phyloP scores from a whole-genome alignment of 2,888 invertebrate genomes.

The Phengaris arion region DNA sequence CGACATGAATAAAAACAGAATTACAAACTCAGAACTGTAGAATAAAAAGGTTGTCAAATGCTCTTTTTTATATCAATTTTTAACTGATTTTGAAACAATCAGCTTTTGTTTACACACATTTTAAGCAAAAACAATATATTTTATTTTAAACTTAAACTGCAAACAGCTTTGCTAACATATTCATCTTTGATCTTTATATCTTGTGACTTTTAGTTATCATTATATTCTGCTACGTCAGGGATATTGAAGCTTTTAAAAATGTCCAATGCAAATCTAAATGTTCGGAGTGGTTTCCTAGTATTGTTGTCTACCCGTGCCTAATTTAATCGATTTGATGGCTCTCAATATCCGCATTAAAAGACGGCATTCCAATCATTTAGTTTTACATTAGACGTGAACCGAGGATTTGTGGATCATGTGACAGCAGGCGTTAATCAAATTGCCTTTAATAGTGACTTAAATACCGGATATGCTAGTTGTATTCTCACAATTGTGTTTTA shows the following conservation, averaged over 20 bases:
- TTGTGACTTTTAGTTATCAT: no score
- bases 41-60: background rate
- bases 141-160: background rate
- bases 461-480: constrained; percentile 37
- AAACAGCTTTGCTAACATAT: background rate
- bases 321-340: no score
- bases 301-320: no score
- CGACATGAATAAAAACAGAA: background rate
- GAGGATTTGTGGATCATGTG: constrained; percentile 27
- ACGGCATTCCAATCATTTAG: background rate
- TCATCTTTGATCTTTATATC: background rate
- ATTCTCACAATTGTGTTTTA: constrained; percentile 45
- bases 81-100: background rate
- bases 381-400: background rate
- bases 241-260: no score
- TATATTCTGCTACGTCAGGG: no score
- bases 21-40: background rate
- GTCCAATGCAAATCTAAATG: no score
- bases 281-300: no score
- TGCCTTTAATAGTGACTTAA: constrained; percentile 54
- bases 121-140: no score
- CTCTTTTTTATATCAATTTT: background rate
- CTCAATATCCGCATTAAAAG: no score
- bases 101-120: no score
- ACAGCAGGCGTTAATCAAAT: constrained; percentile 41